Evolutionary conservation across 2,113 vertebrate genomes (phyloP), one percentile per base, ranked within the genome.

Genomic region (Nibea albiflora): DNA sequence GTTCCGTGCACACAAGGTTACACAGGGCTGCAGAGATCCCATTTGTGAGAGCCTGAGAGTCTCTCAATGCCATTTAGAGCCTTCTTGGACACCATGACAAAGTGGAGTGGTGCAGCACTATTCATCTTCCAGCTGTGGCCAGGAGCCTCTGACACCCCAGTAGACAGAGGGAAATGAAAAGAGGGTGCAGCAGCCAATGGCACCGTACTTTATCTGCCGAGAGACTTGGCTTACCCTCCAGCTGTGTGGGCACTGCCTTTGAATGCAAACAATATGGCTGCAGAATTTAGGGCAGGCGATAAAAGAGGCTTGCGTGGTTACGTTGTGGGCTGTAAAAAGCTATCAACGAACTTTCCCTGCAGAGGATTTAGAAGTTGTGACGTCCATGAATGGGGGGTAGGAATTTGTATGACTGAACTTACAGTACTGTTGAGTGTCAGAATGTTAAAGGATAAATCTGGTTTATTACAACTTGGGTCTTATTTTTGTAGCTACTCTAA

Each of bases 91-190:
- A 93, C 86, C 85, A 90, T 92, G 93, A 93, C 92, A 94, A 85
- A 94, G 91, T 94, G 85, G 86, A 92, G 88, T 54, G 80, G 82
- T 89, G 86, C 90, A 60, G 90, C 79, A 85, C 90, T 89, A 93
- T 94, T 92, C 91, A 93, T 94, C 91, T 92, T 93, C 77, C 90
- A 92, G 90, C 90, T 91, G 90, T 90, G 92, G 89, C 91, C 90
- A 85, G 88, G 78, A 92, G 92, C 83, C 87, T 57, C 86, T 87
- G 87, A 92, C 92, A 91, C 86, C 84, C 81, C 76, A 39, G 84
- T 42, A 91, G 86, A 90, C 91, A 90, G 88, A 85, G 81, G 91
- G 90, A 92, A 93, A 93, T 91, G 90, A 91, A 92, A 92, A 93
- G 84, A 85, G 85, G 87, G 86, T 84, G 88, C 88, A 84, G 80